phyloP scores from a whole-genome alignment of 2,888 invertebrate species.

The Hydrotaea cyrtoneurina region DNA sequence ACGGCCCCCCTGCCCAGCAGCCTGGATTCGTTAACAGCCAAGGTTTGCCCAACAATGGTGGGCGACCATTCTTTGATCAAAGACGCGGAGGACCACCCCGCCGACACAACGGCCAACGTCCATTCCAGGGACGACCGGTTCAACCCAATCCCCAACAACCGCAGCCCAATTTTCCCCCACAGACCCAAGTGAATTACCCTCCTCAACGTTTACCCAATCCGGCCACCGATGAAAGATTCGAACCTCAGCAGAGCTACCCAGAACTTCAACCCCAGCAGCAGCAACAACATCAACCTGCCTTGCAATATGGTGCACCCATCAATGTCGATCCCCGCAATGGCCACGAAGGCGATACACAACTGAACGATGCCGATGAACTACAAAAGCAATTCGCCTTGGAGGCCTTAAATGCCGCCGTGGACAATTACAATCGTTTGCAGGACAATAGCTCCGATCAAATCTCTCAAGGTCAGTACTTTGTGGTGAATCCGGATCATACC shows the following conservation, averaged over 20 bases:
- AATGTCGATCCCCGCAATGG: conserved; percentile 70
- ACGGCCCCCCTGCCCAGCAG: conserved; percentile 71
- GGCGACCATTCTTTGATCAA: conserved; percentile 44
- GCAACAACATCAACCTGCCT: conserved; percentile 26
- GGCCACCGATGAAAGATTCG: conserved; percentile 60
- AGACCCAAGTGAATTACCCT: conserved; percentile 50
- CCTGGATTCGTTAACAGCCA: conserved; percentile 66
- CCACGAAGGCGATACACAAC: conserved; percentile 15
- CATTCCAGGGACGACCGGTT: conserved; percentile 24
- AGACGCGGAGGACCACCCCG: background rate
- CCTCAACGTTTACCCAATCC: conserved; percentile 38
- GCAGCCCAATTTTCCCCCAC: conserved; percentile 44
- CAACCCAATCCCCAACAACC: background rate
- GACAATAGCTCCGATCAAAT: conserved; percentile 52
- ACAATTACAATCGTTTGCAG: conserved; percentile 67
- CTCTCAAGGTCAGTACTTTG: conserved; percentile 79
- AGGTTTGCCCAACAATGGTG: conserved; percentile 51
- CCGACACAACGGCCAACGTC: conserved; percentile 37
- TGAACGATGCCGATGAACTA: conserved; percentile 56
- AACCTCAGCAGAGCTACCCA: conserved; percentile 51
- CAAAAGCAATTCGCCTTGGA: conserved; percentile 67
- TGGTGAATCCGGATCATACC: conserved; percentile 78
- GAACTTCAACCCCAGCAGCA: conserved; percentile 20
- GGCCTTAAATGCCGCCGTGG: conserved; percentile 68
- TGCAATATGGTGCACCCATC: conserved; percentile 70